phyloP scores from a whole-genome alignment of 1,140 invertebrate species.

The Trichoplusia ni region DNA sequence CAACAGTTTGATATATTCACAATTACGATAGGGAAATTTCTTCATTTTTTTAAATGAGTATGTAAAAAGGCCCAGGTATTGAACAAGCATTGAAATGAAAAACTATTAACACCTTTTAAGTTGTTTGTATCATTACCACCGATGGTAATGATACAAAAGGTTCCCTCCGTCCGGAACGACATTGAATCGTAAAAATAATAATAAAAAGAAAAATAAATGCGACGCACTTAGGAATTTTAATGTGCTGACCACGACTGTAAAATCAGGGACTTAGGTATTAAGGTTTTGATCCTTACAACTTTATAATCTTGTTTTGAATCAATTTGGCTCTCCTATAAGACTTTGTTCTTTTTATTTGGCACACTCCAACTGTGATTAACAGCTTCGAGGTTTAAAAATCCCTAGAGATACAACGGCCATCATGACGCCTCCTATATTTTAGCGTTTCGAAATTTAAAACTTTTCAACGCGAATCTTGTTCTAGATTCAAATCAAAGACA shows the following conservation, averaged over 20 bases:
- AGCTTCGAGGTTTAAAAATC: too few species aligned
- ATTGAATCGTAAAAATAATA: slow-evolving; percentile 42
- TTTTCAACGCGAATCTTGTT: too few species aligned
- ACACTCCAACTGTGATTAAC: neutral
- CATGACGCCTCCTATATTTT: too few species aligned
- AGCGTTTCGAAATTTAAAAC: too few species aligned
- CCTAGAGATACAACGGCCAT: too few species aligned
- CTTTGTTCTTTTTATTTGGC: slow-evolving; percentile 7
- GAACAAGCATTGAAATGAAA: too few species aligned
- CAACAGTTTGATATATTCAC: too few species aligned
- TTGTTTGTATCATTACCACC: neutral
- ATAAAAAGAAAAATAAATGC: slow-evolving; percentile 27
- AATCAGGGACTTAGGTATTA: slow-evolving; percentile 26
- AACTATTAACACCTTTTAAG: neutral
- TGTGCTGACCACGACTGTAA: slow-evolving; percentile 30
- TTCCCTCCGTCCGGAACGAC: slow-evolving; percentile 36
- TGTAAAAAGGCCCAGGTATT: too few species aligned
- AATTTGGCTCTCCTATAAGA: slow-evolving; percentile 16
- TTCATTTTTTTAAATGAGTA: too few species aligned
- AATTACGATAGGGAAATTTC: too few species aligned
- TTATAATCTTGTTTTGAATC: slow-evolving; percentile 19
- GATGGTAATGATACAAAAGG: slow-evolving; percentile 10
- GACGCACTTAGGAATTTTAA: slow-evolving; percentile 37
- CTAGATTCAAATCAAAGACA: too few species aligned
- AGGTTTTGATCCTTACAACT: slow-evolving; percentile 15